These are phyloP conservation scores for Kryptolebias marmoratus DNA, from an alignment of 2,113 vertebrate genomes.

Conservation along the genomic window DNA sequence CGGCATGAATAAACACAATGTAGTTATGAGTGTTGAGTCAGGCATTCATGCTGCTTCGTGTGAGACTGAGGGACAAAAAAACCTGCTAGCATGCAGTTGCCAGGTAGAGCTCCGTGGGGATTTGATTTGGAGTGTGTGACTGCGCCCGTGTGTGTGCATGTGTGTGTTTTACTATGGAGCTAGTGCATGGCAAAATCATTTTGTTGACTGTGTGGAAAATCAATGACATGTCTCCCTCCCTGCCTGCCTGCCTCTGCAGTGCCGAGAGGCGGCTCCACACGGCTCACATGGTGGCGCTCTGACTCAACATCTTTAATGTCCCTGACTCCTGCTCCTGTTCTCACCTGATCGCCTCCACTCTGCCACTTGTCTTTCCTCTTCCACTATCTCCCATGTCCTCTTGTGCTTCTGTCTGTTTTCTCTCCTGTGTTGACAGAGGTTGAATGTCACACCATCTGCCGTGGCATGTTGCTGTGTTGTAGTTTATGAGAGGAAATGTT, in stretches of 20 bases:
- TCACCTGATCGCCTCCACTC: conserved; percentile 66
- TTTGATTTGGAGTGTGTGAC: conserved; percentile 43
- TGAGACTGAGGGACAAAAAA: conserved; percentile 24
- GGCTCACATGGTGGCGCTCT: conserved; percentile 76
- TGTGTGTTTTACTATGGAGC: conserved; percentile 60
- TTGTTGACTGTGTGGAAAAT: conserved; percentile 72
- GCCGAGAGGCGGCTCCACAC: conserved; percentile 1
- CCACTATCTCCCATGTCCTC: conserved; percentile 57
- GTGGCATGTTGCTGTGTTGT: conserved; percentile 51
- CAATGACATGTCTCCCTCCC: conserved; percentile 51
- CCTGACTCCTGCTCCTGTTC: conserved; percentile 47
- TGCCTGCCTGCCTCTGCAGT: conserved; percentile 24
- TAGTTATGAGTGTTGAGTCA: conserved; percentile 11
- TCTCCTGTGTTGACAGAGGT: conserved; percentile 69
- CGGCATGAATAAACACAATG: conserved; percentile 9
- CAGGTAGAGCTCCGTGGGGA: conserved; percentile 59
- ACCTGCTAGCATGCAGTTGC: conserved; percentile 63
- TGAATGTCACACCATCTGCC: conserved; percentile 78
- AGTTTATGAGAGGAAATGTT: conserved; percentile 41
- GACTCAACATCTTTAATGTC: conserved; percentile 50
- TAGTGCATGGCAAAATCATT: conserved; percentile 65
- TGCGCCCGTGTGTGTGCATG: conserved; percentile 42
- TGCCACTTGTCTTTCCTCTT: conserved; percentile 36
- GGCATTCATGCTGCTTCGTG: conserved; percentile 33
- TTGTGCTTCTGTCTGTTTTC: conserved; percentile 51